phyloP scores from a whole-genome alignment of 2,888 invertebrate species.

The Drosophila rellima region DNA sequence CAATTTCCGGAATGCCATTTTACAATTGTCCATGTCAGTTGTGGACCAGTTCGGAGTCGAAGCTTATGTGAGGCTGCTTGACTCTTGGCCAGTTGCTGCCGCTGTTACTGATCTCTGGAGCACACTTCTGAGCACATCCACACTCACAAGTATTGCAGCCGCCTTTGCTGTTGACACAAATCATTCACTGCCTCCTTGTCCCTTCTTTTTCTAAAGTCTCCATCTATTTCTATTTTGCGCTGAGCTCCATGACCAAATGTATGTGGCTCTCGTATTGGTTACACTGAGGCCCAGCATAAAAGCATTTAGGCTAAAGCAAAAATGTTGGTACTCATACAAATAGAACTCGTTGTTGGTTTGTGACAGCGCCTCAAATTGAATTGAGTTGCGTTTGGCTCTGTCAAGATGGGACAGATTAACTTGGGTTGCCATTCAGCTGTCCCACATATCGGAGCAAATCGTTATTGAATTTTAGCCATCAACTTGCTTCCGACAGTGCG shows the following conservation, averaged over 20 bases:
- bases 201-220: constrained; percentile 21
- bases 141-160: constrained; percentile 46
- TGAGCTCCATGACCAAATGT: constrained; percentile 68
- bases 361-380: constrained; percentile 36
- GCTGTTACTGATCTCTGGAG: constrained; percentile 51
- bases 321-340: constrained; percentile 43
- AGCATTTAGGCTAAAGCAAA: constrained; percentile 50
- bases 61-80: constrained; percentile 29
- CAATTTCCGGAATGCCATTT: constrained; percentile 79
- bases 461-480: constrained; percentile 8
- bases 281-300: constrained; percentile 47
- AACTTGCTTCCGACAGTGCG: constrained; percentile 16
- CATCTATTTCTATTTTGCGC: constrained; percentile 21
- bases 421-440: constrained; percentile 26
- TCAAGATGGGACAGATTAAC: constrained; percentile 17
- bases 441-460: constrained; percentile 10
- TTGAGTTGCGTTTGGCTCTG: constrained; percentile 32
- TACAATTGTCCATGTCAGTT: constrained; percentile 64
- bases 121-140: constrained; percentile 25
- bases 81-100: constrained; percentile 39
- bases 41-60: constrained; percentile 29
- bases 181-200: constrained; percentile 62
- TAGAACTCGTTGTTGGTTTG: constrained; percentile 6
- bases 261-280: constrained; percentile 61
- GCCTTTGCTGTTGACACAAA: constrained; percentile 78